A percentile compares a stretch with the other conserved stretches of the same genome.
phyloP scores from a whole-genome alignment of 2,888 invertebrate genomes.

The Galerucella calmariensis region DNA sequence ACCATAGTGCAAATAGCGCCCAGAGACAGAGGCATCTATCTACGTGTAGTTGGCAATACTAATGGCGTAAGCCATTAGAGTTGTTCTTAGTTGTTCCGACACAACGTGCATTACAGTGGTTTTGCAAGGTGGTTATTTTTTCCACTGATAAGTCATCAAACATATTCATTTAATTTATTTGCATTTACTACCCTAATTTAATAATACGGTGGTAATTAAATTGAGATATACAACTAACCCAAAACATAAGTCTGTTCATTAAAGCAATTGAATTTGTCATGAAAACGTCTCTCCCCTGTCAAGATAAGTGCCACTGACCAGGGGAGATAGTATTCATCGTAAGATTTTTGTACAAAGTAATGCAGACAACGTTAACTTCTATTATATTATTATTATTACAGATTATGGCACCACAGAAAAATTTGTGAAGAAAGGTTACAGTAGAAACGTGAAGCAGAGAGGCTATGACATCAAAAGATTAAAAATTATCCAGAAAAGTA shows the following conservation, averaged over 20 bases:
- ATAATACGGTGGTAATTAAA: background rate
- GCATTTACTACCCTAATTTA: too few species aligned
- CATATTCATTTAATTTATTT: too few species aligned
- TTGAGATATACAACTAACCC: background rate
- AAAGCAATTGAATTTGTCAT: background rate
- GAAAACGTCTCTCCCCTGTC: background rate
- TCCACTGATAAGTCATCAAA: too few species aligned
- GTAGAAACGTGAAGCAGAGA: background rate
- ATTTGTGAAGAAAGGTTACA: background rate
- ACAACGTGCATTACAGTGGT: too few species aligned
- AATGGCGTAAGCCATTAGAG: too few species aligned
- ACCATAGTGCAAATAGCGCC: too few species aligned
- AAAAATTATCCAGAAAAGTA: constrained; percentile 27
- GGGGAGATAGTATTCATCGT: background rate
- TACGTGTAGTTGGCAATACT: too few species aligned
- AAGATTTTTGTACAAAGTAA: too few species aligned
- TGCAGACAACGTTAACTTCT: too few species aligned
- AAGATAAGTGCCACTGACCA: background rate
- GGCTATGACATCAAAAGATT: constrained; percentile 14
- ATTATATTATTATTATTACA: constrained; percentile 3
- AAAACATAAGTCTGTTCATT: background rate
- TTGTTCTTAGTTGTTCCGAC: too few species aligned
- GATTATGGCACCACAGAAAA: constrained; percentile 7
- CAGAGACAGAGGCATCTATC: too few species aligned
- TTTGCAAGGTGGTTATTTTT: too few species aligned